A percentile compares a stretch with the other conserved stretches of the same genome.
phyloP scores from a whole-genome alignment of 1,140 invertebrate genomes.

The Anoplophora glabripennis region DNA sequence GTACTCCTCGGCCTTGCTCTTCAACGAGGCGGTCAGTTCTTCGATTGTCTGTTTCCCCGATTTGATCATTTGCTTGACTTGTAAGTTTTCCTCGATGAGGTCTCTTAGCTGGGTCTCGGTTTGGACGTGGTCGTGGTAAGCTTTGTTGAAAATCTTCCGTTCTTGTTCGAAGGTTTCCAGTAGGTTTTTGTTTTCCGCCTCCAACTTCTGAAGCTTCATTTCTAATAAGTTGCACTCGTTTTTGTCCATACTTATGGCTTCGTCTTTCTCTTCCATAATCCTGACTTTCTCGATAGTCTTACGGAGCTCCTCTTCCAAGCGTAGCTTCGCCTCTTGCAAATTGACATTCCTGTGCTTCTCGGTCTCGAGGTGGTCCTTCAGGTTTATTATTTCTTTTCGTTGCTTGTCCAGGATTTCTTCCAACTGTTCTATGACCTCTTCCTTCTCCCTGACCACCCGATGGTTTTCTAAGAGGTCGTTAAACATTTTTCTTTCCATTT shows the following conservation, averaged over 20 bases:
- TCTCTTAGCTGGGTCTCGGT: constrained; percentile 24
- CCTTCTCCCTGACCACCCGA: constrained; percentile 28
- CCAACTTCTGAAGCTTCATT: constrained; percentile 27
- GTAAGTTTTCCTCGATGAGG: constrained; percentile 37
- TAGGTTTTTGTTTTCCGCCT: constrained; percentile 27
- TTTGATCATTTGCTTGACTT: constrained; percentile 25
- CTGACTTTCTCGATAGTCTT: constrained; percentile 19
- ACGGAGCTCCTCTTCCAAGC: constrained; percentile 26
- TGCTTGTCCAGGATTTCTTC: constrained; percentile 16
- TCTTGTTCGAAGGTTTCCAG: constrained; percentile 26
- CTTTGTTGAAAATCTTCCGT: constrained; percentile 17
- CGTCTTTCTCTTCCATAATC: constrained; percentile 27
- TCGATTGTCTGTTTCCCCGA: constrained; percentile 32
- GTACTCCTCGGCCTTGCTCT: not conserved
- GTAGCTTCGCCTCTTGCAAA: constrained; percentile 14
- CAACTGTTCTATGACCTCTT: constrained; percentile 27
- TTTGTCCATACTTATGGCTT: constrained; percentile 23
- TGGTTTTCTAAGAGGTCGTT: constrained; percentile 23
- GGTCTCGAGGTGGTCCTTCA: constrained; percentile 18
- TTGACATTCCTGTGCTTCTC: constrained; percentile 23
- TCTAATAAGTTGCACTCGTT: constrained; percentile 22
- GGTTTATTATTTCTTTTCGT: constrained; percentile 11
- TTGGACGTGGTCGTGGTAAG: constrained; percentile 6
- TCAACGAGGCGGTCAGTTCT: not conserved
- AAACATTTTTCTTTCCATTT: constrained; percentile 21